Base-by-base conservation (phyloP, 2,888 invertebrate genomes). In the Stictocephala bisonia region DNA sequence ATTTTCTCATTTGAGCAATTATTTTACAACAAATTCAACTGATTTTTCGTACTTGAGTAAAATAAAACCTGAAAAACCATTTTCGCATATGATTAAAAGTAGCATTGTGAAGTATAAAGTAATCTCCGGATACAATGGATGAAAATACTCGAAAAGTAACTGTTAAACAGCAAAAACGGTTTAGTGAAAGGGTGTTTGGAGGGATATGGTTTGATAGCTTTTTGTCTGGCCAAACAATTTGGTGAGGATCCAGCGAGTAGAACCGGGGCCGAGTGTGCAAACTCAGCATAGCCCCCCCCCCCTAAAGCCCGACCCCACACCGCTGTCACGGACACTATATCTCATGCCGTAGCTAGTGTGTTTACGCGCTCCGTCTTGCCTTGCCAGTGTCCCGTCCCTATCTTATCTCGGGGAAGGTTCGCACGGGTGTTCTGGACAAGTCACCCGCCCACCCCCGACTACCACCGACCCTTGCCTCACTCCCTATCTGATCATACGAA, bases 221-320 rank as follows among this genome's bases (percentile, higher is more conserved):
- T 77, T 77, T 77, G 75, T 75, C 77, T 71, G 77, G 74, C 77
- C 75, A 77, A 77, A 77, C 77, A 77, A 77, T 77, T 77, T 77
- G 77, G 77, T 77, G 69, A 69, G 75, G 72, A 75, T 77, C 77
- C 77, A 77, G 77, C 70, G 70, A 74, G 74, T 71, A n/a, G n/a
- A n/a, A n/a, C n/a, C 27, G 64, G 64, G 44, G 44, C 13, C 44
- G 64, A 26, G 64, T 40, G 64, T 64, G 64, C 64, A 44, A 41
- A 26, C 44, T 64, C 64, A 64, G 64, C 64, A 64, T 15, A 15
- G 7, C 41, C 26, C 64, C 51, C 7, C 44, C 7, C 44, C 15
- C 9, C 24, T 51, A 31, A 2, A 11, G n/a, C 58, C 4, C 15
- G 31, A 35, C 58, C 60, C 60, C 60, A 18, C 41, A 40, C 6